Evolutionary conservation across 2,797 vertebrate species (phyloP), one percentile per base, ranked within the genome.

Genomic region (Ctenochaetus hawaiiensis): DNA sequence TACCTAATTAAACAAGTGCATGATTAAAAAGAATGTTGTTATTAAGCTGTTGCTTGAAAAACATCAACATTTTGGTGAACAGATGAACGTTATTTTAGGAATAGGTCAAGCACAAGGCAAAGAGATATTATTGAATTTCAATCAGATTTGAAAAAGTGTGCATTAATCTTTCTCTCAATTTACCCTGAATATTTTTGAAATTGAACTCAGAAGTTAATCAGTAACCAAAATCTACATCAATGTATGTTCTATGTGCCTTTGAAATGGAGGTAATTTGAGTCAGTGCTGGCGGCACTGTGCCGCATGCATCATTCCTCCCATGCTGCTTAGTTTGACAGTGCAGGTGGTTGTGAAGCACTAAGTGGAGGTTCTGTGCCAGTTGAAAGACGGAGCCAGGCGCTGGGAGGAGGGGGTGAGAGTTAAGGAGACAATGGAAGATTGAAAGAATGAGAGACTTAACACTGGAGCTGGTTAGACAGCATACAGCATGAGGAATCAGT

Each of bases 401-500:
- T 37, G 75, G 68, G 66, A 44, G 80, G 26, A n/a, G 37, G 18
- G 45, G 22, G 12, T 34, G 52, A 12, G 57, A 49, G 69, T 66
- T 67, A 67, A 73, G 76, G 71, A 84, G 83, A 87, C 83, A 88
- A 85, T 80, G 66, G 77, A 82, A 86, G 84, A 87, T 81, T 89
- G 86, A 91, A 89, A 85, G 84, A 92, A 86, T 83, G 79, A 82
- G 84, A 84, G 83, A 89, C 86, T 89, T 92, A 89, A 91, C 85
- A 86, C 81, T 81, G 74, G 68, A 87, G 88, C 78, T 83, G 86
- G 86, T 90, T 85, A 83, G 87, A 85, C 89, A 82, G 83, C 80
- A 76, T 52, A 44, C 85, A 81, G 83, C 81, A 73, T 79, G 83
- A 82, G 81, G 78, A 87, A 75, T 87, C 69, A 44, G 72, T 81